Conservation (phyloP, 2,888 invertebrate genomes). For the Sinelater perroti region DNA sequence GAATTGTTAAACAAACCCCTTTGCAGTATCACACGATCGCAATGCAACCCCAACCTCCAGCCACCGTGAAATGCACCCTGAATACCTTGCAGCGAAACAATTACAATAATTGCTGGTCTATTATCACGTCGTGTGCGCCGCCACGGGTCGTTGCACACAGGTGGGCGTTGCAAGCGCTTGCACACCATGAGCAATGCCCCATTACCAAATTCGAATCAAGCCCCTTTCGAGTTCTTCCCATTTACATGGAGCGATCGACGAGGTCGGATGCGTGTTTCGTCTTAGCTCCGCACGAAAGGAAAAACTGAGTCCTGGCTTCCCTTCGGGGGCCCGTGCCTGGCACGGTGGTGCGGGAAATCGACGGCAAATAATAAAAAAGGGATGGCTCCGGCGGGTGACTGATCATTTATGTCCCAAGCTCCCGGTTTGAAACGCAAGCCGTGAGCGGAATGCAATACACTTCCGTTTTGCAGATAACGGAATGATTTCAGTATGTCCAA, state of each 20-base stretch:
- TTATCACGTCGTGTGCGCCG: conserved; percentile 49
- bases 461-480: too few relatives aligned
- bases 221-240: conserved; percentile 9
- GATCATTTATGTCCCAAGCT: conserved; percentile 23
- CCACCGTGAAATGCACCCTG: conserved; percentile 32
- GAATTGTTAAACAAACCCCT: too few relatives aligned
- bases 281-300: conserved; percentile 2
- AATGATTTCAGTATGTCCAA: too few relatives aligned
- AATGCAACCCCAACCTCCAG: conserved; percentile 18
- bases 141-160: conserved; percentile 48
- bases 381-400: conserved; percentile 12
- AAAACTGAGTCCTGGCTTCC: conserved; percentile 9
- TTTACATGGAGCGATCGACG: too few relatives aligned
- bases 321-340: conserved; percentile 29
- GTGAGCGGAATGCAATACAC: conserved; percentile 15
- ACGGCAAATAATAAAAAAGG: conserved; percentile 25
- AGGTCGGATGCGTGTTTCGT: too few relatives aligned
- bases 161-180: conserved; percentile 39
- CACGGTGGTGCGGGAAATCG: conserved; percentile 22
- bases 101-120: conserved; percentile 51
- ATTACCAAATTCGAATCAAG: conserved; percentile 9
- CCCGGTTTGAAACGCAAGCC: conserved; percentile 15
- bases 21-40: too few relatives aligned
- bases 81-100: conserved; percentile 43
- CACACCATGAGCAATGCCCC: too few relatives aligned